Conservation (phyloP, 2,113 vertebrate genomes). For the Psettodes erumei region DNA sequence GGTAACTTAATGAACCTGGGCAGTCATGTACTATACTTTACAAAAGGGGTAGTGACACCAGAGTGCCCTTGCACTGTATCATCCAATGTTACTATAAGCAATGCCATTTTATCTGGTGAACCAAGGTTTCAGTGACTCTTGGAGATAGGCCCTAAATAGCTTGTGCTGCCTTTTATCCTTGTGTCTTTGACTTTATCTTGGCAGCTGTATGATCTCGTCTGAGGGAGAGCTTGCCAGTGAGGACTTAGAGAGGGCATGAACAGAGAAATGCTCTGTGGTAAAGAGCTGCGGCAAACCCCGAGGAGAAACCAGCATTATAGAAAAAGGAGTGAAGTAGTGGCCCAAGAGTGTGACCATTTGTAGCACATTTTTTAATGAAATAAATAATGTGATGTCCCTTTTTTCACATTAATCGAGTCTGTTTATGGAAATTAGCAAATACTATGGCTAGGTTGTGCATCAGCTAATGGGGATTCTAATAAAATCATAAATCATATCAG, state of each 20-base stretch:
- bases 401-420: not conserved
- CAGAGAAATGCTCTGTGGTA: slow-evolving; percentile 24
- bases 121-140: slow-evolving; percentile 22
- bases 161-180: slow-evolving; percentile 48
- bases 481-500: too few relatives aligned
- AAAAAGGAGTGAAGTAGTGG: slow-evolving; percentile 1
- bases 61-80: slow-evolving; percentile 2
- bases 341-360: not conserved
- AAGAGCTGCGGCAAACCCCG: slow-evolving; percentile 17
- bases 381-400: not conserved
- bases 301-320: slow-evolving; percentile 4
- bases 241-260: slow-evolving; percentile 26
- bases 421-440: not conserved
- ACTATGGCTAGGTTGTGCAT: too few relatives aligned
- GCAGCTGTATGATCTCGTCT: slow-evolving; percentile 53
- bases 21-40: not conserved
- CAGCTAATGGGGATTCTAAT: too few relatives aligned
- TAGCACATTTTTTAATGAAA: not conserved
- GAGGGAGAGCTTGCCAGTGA: slow-evolving; percentile 49
- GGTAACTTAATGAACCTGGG: slow-evolving; percentile 28
- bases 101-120: slow-evolving; percentile 53
- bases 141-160: slow-evolving; percentile 33
- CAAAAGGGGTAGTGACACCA: slow-evolving; percentile 3
- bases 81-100: slow-evolving; percentile 17
- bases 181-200: slow-evolving; percentile 66